phyloP scores from a whole-genome alignment of 2,888 invertebrate genomes.

The Diadromus collaris region DNA sequence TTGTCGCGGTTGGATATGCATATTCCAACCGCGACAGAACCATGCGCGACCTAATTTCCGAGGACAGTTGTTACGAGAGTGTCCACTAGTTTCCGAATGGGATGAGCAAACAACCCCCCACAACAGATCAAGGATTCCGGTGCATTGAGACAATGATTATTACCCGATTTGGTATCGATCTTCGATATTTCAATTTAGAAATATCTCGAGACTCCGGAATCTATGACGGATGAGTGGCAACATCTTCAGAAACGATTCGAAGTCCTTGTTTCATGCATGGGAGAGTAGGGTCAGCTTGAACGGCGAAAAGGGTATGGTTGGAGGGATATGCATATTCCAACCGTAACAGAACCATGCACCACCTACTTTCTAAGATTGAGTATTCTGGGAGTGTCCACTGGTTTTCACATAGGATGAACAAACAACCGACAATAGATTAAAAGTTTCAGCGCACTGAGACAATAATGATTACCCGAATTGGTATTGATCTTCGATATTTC shows the following conservation, averaged over 20 bases:
- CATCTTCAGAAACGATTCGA: background rate
- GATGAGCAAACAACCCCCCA: background rate
- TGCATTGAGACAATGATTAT: background rate
- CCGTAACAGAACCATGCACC: too few species aligned
- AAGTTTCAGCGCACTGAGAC: too few species aligned
- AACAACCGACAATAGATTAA: too few species aligned
- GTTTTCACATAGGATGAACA: too few species aligned
- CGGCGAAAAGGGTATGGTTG: conserved; percentile 15
- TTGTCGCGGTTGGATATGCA: too few species aligned
- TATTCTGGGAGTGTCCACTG: too few species aligned
- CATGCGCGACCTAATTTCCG: background rate
- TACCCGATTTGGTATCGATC: background rate
- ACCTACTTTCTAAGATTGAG: too few species aligned
- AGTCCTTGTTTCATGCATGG: conserved; percentile 29
- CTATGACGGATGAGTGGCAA: background rate
- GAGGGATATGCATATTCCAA: too few species aligned
- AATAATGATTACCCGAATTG: too few species aligned
- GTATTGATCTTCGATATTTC: background rate
- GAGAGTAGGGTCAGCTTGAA: conserved; percentile 1
- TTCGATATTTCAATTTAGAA: background rate
- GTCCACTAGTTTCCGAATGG: background rate
- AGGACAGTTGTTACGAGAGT: background rate
- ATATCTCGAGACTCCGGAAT: background rate
- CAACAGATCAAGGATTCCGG: background rate
- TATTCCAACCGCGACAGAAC: too few species aligned